Conservation (phyloP, 1,140 invertebrate species). For the Eupristina koningsbergeri region DNA sequence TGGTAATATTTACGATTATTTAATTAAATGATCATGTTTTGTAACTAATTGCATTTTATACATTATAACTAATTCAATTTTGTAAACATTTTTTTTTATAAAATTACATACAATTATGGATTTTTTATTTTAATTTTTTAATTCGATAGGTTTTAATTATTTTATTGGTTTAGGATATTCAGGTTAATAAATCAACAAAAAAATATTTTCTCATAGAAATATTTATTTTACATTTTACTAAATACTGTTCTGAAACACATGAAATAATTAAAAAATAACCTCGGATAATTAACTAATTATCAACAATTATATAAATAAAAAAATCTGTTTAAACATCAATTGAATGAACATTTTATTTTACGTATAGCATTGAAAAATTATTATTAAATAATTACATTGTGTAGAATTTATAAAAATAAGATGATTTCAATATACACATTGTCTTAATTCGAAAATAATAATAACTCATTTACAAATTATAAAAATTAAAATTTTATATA, state of each 20-base stretch:
- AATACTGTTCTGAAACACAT: conserved; percentile 21
- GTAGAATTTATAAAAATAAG: neutral
- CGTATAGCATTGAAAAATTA: neutral
- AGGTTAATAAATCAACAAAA: neutral
- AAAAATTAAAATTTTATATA: conserved; percentile 27
- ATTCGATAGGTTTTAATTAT: no score
- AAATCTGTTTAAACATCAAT: neutral
- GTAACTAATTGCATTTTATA: no score
- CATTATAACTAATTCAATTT: no score
- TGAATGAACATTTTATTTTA: neutral
- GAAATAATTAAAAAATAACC: neutral
- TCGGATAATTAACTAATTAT: conserved; percentile 15
- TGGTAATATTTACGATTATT: no score
- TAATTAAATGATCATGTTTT: no score
- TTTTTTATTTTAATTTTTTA: no score
- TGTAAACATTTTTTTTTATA: no score
- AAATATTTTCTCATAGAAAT: conserved; percentile 19
- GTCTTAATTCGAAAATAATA: conserved; percentile 19
- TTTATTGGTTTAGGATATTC: neutral
- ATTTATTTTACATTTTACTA: conserved; percentile 48
- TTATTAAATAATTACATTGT: neutral
- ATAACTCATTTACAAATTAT: conserved; percentile 23
- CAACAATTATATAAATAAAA: neutral
- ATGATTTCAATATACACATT: neutral
- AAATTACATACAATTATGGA: no score